These are phyloP conservation scores for Oxyruncus cristatus DNA, from an alignment of 2,113 vertebrate genomes.

Conservation along the genomic window DNA sequence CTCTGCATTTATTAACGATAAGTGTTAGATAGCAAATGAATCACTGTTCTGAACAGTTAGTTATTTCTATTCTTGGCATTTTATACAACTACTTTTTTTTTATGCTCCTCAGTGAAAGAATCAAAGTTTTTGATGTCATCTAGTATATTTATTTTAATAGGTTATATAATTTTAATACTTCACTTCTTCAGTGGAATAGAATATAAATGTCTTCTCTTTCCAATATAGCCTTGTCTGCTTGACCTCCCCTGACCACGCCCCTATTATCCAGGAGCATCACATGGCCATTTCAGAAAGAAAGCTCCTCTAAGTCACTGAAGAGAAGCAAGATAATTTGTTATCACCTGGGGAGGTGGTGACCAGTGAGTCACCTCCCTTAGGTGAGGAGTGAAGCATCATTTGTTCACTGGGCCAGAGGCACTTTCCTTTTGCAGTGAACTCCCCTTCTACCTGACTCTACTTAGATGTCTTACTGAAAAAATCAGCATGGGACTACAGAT, in stretches of 20 bases:
- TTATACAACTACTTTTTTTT: not conserved
- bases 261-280: not conserved
- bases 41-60: not conserved
- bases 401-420: conserved; percentile 18
- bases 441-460: not conserved
- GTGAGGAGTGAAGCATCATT: conserved; percentile 37
- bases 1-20: not conserved
- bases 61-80: not conserved
- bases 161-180: not conserved
- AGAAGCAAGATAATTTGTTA: conserved; percentile 9
- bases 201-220: not conserved
- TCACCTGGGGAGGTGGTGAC: conserved; percentile 45
- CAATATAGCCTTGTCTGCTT: not conserved
- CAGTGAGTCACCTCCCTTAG: conserved; percentile 56
- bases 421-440: not conserved
- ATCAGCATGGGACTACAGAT: not conserved
- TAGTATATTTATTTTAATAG: not conserved
- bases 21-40: not conserved
- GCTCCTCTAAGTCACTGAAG: not conserved
- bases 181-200: not conserved
- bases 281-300: not conserved
- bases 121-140: not conserved
- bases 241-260: not conserved
- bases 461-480: not conserved
- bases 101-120: not conserved